Base-by-base conservation (phyloP, 1,140 invertebrate genomes). In the Drosophila willistoni region DNA sequence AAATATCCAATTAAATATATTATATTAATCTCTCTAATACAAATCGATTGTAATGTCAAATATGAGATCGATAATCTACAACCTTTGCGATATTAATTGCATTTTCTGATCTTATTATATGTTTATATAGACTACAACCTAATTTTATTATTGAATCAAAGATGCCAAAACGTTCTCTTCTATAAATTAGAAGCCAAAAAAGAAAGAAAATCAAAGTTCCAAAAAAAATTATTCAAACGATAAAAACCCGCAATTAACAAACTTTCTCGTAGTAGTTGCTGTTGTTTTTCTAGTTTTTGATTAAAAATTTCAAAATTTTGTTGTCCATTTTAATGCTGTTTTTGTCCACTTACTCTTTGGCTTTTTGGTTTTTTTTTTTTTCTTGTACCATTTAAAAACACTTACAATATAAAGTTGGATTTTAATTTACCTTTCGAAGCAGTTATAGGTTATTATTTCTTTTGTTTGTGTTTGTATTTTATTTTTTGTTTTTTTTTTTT, bases 401-500 rank as follows among this genome's bases (percentile, higher is more conserved):
- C 44, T 51, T 51, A 51, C 44, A 51, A 51, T 51, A 51, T 3
- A 51, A 51, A 51, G 44, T 22, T 51, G 44, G 9, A 22, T 51
- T 51, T 51, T 3, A 51, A 7, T 51, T 51, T 22, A 51, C 44
- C 44, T 51, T 51, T 51, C 29, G 44, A 19, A 51, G 44, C 9
- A 51, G 17, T 51, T 51, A 22, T 19, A 19, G 13, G 68, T 36
- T 72, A 25, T 76, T 3, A 25, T 76, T 3, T 47, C 17, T 12
- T 19, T 51, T 19, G 14, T 51, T 17, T 47, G 9, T 22, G 22
- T 51, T 51, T 51, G 10, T 13, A 22, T 7, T 51, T 51, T 51
- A 22, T 51, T 12, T 51, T 19, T 51, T 19, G 14, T 51, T 17
- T 47, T 7, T 51, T 51, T 51, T 12, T 51, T 12, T 51, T 51